Percentiles rank a stretch among this genome's conserved stretches.
Evolutionary conservation across 2,797 vertebrate species (phyloP).

Genomic region (Zonotrichia albicollis): DNA sequence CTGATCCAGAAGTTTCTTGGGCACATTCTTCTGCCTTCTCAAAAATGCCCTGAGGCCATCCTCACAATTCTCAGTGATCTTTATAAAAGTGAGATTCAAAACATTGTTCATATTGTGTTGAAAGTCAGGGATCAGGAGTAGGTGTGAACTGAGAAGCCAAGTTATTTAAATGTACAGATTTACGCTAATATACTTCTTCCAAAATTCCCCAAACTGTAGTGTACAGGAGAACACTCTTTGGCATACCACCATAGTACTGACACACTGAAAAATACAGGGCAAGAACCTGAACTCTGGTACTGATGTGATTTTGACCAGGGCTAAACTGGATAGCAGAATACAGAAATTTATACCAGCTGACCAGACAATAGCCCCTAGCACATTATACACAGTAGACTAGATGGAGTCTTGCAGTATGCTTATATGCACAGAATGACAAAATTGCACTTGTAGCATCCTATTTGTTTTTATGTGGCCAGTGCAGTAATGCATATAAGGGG

Average conservation of each 20-base stretch:
- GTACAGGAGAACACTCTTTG: background rate
- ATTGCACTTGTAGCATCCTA: background rate
- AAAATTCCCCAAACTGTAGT: background rate
- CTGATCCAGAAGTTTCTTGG: background rate
- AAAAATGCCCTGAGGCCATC: background rate
- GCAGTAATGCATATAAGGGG: background rate
- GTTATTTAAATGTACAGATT: background rate
- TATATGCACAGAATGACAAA: background rate
- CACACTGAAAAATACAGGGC: background rate
- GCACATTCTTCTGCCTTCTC: background rate
- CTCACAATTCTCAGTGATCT: background rate
- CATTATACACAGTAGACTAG: background rate
- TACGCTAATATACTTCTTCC: background rate
- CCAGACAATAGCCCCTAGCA: too few relatives aligned
- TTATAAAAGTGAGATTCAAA: background rate
- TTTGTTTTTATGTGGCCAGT: background rate
- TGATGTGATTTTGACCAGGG: too few relatives aligned
- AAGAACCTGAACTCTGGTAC: background rate
- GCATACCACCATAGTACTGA: background rate
- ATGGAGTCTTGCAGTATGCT: background rate
- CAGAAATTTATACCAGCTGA: too few relatives aligned
- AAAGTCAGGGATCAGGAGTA: background rate
- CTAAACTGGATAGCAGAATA: too few relatives aligned
- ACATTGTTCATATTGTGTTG: background rate
- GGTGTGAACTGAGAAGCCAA: background rate